These are phyloP conservation scores for Ectobius pallidus DNA, from an alignment of 2,888 invertebrate genomes.

Conservation along the genomic window DNA sequence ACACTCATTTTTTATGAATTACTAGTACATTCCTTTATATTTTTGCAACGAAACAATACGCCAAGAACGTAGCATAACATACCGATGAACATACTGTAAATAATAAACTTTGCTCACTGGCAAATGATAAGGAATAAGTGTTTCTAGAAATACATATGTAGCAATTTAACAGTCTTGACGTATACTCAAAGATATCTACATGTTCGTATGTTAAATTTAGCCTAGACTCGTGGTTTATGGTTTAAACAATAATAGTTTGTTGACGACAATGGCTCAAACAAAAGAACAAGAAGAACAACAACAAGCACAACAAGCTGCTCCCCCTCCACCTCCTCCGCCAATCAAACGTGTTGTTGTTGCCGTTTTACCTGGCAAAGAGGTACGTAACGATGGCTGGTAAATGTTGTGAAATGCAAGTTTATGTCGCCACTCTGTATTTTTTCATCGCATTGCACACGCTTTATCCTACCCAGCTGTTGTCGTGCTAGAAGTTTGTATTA, in stretches of 20 bases:
- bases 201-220: too few relatives aligned
- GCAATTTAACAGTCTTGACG: not conserved
- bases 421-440: not conserved
- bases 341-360: constrained; percentile 24
- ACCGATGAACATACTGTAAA: not conserved
- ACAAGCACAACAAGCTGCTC: not conserved
- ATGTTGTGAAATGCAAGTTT: constrained; percentile 6
- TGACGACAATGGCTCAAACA: constrained; percentile 13
- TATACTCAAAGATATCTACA: too few relatives aligned
- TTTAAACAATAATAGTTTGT: too few relatives aligned
- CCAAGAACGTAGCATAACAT: not conserved
- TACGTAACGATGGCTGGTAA: constrained; percentile 7
- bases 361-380: constrained; percentile 24
- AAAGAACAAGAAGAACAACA: constrained; percentile 17
- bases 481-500: too few relatives aligned
- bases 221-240: too few relatives aligned
- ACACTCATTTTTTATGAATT: too few relatives aligned
- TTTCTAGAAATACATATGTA: not conserved
- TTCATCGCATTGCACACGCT: not conserved
- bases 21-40: too few relatives aligned
- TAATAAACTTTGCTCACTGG: not conserved
- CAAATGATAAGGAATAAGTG: not conserved
- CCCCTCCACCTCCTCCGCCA: constrained; percentile 14
- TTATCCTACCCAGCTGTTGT: too few relatives aligned
- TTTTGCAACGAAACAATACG: not conserved